Evolutionary conservation across 2,888 invertebrate genomes (phyloP).

Genomic region (Reticulitermes lucifugus): DNA sequence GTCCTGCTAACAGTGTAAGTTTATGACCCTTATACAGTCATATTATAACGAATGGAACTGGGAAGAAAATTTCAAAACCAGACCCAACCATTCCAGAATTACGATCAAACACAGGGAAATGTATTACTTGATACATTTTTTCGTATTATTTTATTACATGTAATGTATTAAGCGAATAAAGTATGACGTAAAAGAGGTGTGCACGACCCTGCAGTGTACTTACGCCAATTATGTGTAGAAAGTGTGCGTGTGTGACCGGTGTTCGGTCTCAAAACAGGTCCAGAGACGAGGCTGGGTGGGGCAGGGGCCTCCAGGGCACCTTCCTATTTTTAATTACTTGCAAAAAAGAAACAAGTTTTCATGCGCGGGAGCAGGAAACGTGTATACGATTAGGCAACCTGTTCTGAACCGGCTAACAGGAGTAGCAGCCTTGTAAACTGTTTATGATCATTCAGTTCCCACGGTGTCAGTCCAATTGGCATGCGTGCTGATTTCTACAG

Average conservation of each 20-base stretch:
- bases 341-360: slow-evolving; percentile 1
- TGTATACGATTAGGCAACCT: slow-evolving; percentile 18
- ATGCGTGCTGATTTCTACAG: not conserved
- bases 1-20: too few relatives aligned
- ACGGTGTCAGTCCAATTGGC: not conserved
- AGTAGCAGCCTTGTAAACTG: slow-evolving; percentile 16
- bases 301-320: slow-evolving; percentile 16
- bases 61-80: too few relatives aligned
- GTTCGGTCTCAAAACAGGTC: slow-evolving; percentile 17
- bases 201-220: not conserved
- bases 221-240: not conserved
- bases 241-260: not conserved
- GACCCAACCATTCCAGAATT: too few relatives aligned
- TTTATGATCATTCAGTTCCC: slow-evolving; percentile 3
- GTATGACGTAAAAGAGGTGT: too few relatives aligned
- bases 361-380: slow-evolving; percentile 15
- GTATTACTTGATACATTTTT: too few relatives aligned
- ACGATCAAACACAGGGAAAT: too few relatives aligned
- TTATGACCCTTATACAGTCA: too few relatives aligned
- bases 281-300: slow-evolving; percentile 3
- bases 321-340: slow-evolving; percentile 22
- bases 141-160: too few relatives aligned
- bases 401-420: not conserved
- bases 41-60: too few relatives aligned
- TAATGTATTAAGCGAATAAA: too few relatives aligned